A percentile compares a stretch with the other conserved stretches of the same genome.
phyloP scores from a whole-genome alignment of 2,113 vertebrate species.

The Mixornis gularis region DNA sequence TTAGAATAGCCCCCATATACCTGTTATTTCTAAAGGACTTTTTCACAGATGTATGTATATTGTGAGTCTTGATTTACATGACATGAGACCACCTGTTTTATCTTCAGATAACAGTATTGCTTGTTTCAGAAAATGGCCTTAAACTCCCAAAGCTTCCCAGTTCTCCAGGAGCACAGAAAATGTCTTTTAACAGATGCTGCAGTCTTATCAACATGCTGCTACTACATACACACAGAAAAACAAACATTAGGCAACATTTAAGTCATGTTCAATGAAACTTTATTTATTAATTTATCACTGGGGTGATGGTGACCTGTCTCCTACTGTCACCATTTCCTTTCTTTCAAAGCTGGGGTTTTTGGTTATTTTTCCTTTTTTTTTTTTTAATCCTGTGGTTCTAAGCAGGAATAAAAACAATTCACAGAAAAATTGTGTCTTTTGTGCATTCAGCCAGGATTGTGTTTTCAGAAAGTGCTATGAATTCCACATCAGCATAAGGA shows the following conservation, averaged over 20 bases:
- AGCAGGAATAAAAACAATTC: not conserved
- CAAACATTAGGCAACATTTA: not conserved
- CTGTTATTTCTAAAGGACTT: not conserved
- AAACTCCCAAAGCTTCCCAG: not conserved
- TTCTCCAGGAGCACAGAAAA: not conserved
- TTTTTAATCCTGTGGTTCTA: not conserved
- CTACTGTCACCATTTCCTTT: not conserved
- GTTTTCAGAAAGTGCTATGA: not conserved
- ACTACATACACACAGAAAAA: not conserved
- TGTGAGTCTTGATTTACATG: not conserved
- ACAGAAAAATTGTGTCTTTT: not conserved
- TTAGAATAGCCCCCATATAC: not conserved
- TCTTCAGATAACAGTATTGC: not conserved
- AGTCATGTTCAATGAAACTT: not conserved
- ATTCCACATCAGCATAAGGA: not conserved
- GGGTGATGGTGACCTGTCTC: not conserved
- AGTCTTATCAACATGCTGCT: not conserved
- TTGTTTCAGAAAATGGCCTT: not conserved
- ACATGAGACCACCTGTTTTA: not conserved
- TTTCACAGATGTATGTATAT: not conserved
- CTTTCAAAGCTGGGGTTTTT: not conserved
- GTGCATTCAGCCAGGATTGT: not conserved
- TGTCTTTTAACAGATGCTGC: not conserved
- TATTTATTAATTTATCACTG: not conserved
- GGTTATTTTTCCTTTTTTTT: not conserved